Conservation (phyloP, 2,113 vertebrate species). For the Odocoileus hemionus region DNA sequence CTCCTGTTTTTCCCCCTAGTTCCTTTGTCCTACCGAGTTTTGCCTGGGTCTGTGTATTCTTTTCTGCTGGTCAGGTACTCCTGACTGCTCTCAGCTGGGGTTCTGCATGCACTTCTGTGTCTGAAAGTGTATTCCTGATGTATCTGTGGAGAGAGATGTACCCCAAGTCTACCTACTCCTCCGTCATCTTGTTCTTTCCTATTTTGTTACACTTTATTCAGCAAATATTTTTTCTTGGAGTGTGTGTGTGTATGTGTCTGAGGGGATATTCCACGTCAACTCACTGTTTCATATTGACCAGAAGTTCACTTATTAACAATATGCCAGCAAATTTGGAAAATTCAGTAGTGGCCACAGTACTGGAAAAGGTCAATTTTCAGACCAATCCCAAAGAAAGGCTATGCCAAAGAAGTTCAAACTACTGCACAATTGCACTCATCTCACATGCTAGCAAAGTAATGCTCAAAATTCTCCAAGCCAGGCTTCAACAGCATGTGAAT, state of each 20-base stretch:
- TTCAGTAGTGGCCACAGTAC: not conserved
- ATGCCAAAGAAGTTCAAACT: not conserved
- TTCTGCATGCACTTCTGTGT: not conserved
- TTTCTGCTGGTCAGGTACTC: not conserved
- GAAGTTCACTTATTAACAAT: not conserved
- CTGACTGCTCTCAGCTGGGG: not conserved
- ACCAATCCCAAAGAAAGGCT: not conserved
- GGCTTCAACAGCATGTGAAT: not conserved
- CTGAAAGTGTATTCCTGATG: not conserved
- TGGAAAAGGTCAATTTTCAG: not conserved
- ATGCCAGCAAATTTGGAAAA: not conserved
- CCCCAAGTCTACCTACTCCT: not conserved
- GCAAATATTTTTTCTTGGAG: not conserved
- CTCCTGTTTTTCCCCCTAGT: not conserved
- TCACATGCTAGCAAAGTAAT: not conserved
- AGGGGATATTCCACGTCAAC: not conserved
- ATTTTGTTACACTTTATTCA: slow-evolving; percentile 8
- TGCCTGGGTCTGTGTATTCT: not conserved
- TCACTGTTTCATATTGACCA: not conserved
- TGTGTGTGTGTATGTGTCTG: not conserved
- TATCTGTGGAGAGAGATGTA: not conserved
- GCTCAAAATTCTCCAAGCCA: not conserved
- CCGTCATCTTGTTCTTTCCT: not conserved
- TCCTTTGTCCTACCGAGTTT: not conserved
- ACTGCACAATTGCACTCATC: not conserved